Evolutionary conservation across 2,888 invertebrate genomes (phyloP), one percentile per base, ranked within the genome.

Genomic region (Nymphalis polychloros): DNA sequence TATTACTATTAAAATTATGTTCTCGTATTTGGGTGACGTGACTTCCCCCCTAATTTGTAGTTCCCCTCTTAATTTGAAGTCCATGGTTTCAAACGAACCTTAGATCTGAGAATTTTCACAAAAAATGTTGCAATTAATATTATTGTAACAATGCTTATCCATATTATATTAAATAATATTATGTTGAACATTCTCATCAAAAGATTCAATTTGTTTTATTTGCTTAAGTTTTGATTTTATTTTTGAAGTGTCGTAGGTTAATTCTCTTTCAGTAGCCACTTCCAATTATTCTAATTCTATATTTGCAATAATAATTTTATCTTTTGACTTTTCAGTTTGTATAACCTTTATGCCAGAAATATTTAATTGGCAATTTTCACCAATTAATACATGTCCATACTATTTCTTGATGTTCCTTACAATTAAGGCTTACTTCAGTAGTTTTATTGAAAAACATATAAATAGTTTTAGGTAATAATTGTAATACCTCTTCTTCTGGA

Each of bases 381-480:
- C 23, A 20, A 3, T 8, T n/a, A 50, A 8, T 20, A 50, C 20
- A 8, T 17, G 55, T 47, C 63, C 63, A 63, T 8, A 55, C n/a
- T 13, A 53, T 63, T 55, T 63, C 46, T 2, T 47, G 8, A 55
- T 46, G 55, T 17, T 53, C 41, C 53, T 63, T 55, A 23, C 55
- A 47, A 17, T 55, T 47, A 55, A 55, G 27, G 27, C 27, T 27
- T 27, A 27, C 27, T 4, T 27, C 27, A 27, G 27, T 27, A 4
- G 27, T 27, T 17, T 47, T 63, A 27, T 55, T 63, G 53, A 63
- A 63, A 63, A 46, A 55, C 63, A 63, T 63, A 47, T 55, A 55
- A n/a, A 63, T 55, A 17, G 48, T 46, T 46, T 63, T 55, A 23
- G 53, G 8, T 10, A 48, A 63, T 23, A 63, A 55, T 55, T 55